Evolutionary conservation across 2,113 vertebrate genomes (phyloP).

Genomic region (Grammomys surdaster): DNA sequence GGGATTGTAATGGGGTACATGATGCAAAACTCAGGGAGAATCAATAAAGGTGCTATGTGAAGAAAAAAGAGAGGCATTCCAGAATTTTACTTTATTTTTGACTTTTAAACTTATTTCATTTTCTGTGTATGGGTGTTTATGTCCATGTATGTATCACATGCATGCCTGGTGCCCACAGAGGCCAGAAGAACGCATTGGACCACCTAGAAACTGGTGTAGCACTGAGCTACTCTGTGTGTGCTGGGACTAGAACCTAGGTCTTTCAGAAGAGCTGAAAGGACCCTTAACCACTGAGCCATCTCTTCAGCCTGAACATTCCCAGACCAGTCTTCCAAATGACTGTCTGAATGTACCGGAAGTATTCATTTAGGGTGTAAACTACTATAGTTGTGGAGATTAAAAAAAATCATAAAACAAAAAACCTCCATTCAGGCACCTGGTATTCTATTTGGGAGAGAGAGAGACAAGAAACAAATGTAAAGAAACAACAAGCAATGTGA

Average conservation of each 20-base stretch:
- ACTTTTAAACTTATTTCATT: not conserved
- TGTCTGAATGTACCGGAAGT: no score
- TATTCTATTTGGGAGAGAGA: not conserved
- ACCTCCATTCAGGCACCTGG: not conserved
- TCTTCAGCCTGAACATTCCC: not conserved
- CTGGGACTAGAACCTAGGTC: not conserved
- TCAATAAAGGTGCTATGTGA: not conserved
- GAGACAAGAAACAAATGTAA: not conserved
- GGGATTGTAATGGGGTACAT: not conserved
- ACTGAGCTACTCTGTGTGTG: not conserved
- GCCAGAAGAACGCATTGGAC: not conserved
- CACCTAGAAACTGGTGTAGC: not conserved
- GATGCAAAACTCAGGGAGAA: not conserved
- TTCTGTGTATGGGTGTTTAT: not conserved
- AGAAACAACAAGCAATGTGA: not conserved
- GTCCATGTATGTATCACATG: no score
- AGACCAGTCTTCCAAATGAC: not conserved
- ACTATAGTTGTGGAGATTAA: rapidly evolving
- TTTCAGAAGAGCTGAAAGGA: not conserved
- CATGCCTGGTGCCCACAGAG: not conserved
- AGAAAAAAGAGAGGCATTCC: not conserved
- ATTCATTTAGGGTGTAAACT: not conserved
- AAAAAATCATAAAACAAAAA: not conserved
- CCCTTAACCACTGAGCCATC: not conserved
- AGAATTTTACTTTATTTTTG: not conserved